Conservation (phyloP, 2,113 vertebrate species). For the Rhadina sibilatrix region DNA sequence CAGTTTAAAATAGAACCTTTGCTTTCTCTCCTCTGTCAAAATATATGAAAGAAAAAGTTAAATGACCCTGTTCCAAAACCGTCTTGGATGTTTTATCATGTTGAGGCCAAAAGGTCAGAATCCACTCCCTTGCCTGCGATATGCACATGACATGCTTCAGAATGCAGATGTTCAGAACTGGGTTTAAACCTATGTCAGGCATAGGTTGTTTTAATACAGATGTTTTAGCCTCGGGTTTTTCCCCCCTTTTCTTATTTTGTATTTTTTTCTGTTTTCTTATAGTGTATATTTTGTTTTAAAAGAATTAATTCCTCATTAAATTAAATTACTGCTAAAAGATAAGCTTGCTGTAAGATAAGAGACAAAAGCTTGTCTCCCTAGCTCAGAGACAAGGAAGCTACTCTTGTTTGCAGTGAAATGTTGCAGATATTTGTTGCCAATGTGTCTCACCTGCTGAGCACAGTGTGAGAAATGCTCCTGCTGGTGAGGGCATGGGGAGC, state of each 20-base stretch:
- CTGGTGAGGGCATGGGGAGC: not conserved
- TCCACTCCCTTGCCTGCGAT: not conserved
- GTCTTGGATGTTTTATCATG: not conserved
- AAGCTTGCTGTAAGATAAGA: not conserved
- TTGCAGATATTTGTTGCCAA: not conserved
- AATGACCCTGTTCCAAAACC: not conserved
- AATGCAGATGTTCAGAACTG: not conserved
- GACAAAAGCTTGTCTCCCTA: not conserved
- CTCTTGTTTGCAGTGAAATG: not conserved
- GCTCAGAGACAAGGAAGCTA: not conserved
- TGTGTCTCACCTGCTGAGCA: not conserved
- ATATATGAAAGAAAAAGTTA: not conserved
- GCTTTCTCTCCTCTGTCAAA: conserved; percentile 2
- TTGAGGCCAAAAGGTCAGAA: conserved; percentile 26
- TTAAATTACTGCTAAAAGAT: not conserved
- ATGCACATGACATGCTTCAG: not conserved
- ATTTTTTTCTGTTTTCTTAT: not conserved
- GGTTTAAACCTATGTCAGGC: not conserved
- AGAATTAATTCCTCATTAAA: not conserved
- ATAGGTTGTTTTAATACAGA: not conserved
- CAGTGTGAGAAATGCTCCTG: not conserved
- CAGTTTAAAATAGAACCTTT: not conserved
- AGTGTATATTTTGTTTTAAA: not conserved
- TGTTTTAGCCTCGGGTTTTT: not conserved
- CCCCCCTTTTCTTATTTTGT: not conserved